Base-by-base conservation (phyloP, 2,888 invertebrate species). In the Trachelus iudaicus region DNA sequence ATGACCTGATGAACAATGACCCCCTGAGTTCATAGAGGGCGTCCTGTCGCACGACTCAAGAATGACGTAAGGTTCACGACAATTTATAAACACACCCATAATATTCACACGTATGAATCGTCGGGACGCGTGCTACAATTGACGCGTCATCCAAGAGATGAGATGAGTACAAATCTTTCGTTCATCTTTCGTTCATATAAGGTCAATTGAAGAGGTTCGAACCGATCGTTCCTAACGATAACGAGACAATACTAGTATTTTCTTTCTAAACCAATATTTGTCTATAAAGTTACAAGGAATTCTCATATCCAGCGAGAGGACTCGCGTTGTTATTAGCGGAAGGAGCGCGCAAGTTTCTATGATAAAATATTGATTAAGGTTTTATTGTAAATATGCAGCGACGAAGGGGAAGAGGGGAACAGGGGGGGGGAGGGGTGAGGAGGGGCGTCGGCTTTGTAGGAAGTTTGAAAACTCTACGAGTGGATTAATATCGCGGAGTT, bases 391-490 rank as follows among this genome's bases (percentile, higher is more conserved):
- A 90, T 89, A 91, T 82, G 88, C 87, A 73, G 79, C 31, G 69
- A 74, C 40, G 73, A 73, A 78, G 69, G 4, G 73, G 79, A 31
- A 31, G 31, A 31, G n/a, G n/a, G n/a, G n/a, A n/a, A n/a, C n/a
- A n/a, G n/a, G n/a, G n/a, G n/a, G n/a, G n/a, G n/a, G n/a, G 85
- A 73, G 75, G 73, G 81, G 73, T 73, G 80, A 71, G 75, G 81
- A 80, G 82, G 83, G 79, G 86, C 83, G 87, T 85, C 88, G 88
- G 90, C 91, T 91, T 91, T 91, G 91, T 91, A 89, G 89, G 88
- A 90, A 91, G 91, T 91, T 91, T 91, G 91, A 91, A 91, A 91
- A 91, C 91, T 91, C 91, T 89, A 88, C 91, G 91, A 91, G 91
- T 91, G 91, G 90, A 91, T 91, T 91, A 91, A 91, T 91, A 91